Conservation (phyloP, 2,888 invertebrate genomes). For the Amphipyra berbera region DNA sequence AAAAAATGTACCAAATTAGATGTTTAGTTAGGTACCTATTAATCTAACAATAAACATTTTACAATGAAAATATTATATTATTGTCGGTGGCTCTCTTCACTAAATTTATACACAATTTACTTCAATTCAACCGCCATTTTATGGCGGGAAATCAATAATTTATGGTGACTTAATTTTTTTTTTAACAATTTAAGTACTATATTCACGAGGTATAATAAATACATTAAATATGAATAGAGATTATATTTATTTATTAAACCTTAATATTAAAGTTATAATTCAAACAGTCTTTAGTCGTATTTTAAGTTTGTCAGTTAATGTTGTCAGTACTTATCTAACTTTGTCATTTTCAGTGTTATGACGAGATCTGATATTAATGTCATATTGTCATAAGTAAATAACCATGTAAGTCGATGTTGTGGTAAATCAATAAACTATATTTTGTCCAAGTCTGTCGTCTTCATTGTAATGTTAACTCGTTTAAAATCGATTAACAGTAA, state of each 20-base stretch:
- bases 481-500: neutral
- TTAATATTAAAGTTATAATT: slow-evolving; percentile 13
- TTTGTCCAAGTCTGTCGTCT: slow-evolving; percentile 25
- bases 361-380: slow-evolving; percentile 50
- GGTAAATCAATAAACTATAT: slow-evolving; percentile 39
- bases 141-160: neutral
- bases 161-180: neutral
- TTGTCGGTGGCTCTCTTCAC: neutral
- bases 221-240: neutral
- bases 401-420: slow-evolving; percentile 29
- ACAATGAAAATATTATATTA: neutral
- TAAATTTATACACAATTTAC: neutral
- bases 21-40: too few species aligned
- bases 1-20: too few species aligned
- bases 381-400: slow-evolving; percentile 15
- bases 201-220: neutral
- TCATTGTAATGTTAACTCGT: slow-evolving; percentile 1
- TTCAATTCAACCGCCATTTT: neutral
- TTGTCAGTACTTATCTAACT: slow-evolving; percentile 37
- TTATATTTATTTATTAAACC: slow-evolving; percentile 15
- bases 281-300: slow-evolving; percentile 51
- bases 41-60: neutral
- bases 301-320: slow-evolving; percentile 24
- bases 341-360: slow-evolving; percentile 29
- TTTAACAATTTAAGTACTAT: slow-evolving; percentile 3